Evolutionary conservation across 2,797 vertebrate genomes (phyloP), one percentile per base, ranked within the genome.

Genomic region (Enteromius mattozi): DNA sequence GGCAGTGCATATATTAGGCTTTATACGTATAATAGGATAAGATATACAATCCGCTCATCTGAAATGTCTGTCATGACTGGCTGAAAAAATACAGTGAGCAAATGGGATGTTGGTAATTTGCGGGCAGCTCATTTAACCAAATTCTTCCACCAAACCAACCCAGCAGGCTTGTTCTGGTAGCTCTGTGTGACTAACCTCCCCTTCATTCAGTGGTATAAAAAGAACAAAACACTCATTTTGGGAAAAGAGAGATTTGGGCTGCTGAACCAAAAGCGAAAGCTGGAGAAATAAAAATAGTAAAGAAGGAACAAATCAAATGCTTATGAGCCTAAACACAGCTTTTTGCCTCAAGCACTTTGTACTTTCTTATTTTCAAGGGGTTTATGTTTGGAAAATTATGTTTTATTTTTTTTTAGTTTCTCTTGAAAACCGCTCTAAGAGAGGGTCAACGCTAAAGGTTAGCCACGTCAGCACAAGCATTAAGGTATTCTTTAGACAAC

Each of bases 61-160:
- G 40, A 77, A 77, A 77, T 37, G 74, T 24, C 51, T 42, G 68
- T 40, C 16, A 8, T 70, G 68, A 70, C 68, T 56, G 5, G 47
- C 3, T 12, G 1, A 37, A 49, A 68, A 37, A 37, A 24, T 27
- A 51, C 78, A 51, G 19, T 1, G 63, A 51, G 14, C 33, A 69
- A 35, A 66, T 27, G 5, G 37, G 9, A n/a, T 33, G 30, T 68
- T 80, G 45, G 63, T 37, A 1, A n/a, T 35, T 68, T 35, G 17
- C 7, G 24, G 10, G 4, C 27, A 47, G 8, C 17, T n/a, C 42
- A 17, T 66, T 78, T 3, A 65, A 10, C 3, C 40, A 65, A 78
- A 65, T 35, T 71, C 13, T 45, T 47, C 21, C 7, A 59, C 35
- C 75, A 77, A 61, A 59, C 33, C 14, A 77, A 24, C 49, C 33